Conservation (phyloP, 2,113 vertebrate genomes). For the Coptodon bakossiorum region DNA sequence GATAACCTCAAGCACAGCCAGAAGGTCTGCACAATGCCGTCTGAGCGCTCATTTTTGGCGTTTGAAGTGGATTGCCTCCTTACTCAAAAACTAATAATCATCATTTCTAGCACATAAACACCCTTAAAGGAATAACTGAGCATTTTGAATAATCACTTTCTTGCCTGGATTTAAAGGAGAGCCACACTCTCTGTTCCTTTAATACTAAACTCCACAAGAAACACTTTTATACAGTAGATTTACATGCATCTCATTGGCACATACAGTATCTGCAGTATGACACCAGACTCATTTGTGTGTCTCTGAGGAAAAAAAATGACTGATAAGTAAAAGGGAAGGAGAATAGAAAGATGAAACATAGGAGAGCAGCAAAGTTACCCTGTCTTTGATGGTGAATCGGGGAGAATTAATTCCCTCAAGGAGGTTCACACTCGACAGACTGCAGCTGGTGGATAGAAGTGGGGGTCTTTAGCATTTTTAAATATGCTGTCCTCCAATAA, state of each 20-base stretch:
- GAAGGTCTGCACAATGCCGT: background rate
- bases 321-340: background rate
- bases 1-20: background rate
- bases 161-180: background rate
- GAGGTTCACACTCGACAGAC: slow-evolving; percentile 11
- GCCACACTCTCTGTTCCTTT: background rate
- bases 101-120: background rate
- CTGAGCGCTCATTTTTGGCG: background rate
- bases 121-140: background rate
- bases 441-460: slow-evolving; percentile 7
- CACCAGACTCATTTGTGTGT: background rate
- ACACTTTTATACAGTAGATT: background rate
- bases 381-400: slow-evolving; percentile 20
- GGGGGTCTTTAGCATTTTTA: background rate
- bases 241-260: background rate
- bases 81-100: background rate
- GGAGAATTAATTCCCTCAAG: slow-evolving; percentile 17
- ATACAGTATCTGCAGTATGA: background rate
- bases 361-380: background rate
- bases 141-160: background rate
- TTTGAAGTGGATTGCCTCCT: background rate
- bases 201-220: background rate
- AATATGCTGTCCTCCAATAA: background rate
- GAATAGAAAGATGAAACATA: background rate
- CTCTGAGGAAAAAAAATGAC: background rate